A percentile compares a stretch with the other conserved stretches of the same genome.
phyloP scores from a whole-genome alignment of 1,140 invertebrate species.

The Drosophila insularis region DNA sequence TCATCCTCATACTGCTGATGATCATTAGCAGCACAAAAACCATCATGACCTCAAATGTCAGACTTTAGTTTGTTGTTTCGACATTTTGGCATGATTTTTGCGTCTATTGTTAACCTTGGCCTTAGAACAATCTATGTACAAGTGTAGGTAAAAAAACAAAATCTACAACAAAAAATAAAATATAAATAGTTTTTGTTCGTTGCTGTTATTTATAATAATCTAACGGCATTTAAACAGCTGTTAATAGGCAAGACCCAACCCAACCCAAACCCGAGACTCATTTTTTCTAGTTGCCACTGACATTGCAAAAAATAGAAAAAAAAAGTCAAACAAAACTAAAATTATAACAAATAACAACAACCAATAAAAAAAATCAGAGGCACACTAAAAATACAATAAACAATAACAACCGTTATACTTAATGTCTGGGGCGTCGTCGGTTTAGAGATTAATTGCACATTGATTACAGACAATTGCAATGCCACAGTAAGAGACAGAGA shows the following conservation, averaged over 20 bases:
- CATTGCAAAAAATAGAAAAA: slow-evolving; percentile 45
- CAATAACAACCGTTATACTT: slow-evolving; percentile 54
- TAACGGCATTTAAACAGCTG: slow-evolving; percentile 68
- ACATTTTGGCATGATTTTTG: slow-evolving; percentile 62
- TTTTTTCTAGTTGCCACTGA: slow-evolving; percentile 24
- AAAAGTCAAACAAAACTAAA: slow-evolving; percentile 36
- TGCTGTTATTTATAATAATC: slow-evolving; percentile 19
- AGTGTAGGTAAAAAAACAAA: not conserved
- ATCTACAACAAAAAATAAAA: not conserved
- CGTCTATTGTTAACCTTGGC: slow-evolving; percentile 56
- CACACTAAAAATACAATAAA: slow-evolving; percentile 47
- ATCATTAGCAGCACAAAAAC: slow-evolving; percentile 14
- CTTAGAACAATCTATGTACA: slow-evolving; percentile 51
- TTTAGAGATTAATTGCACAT: slow-evolving; percentile 71
- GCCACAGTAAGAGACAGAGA: slow-evolving; percentile 38
- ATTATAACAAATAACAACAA: slow-evolving; percentile 62
- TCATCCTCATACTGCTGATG: slow-evolving; percentile 29
- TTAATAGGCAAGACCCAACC: slow-evolving; percentile 30
- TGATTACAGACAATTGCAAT: slow-evolving; percentile 73
- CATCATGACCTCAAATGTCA: slow-evolving; percentile 72
- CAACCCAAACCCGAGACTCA: slow-evolving; percentile 12
- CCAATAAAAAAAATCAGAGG: slow-evolving; percentile 47
- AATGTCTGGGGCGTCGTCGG: slow-evolving; percentile 56
- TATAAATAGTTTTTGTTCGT: slow-evolving; percentile 18
- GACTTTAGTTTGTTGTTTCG: slow-evolving; percentile 35